Conservation (phyloP, 1,140 invertebrate genomes). For the Drosophila rufa region DNA sequence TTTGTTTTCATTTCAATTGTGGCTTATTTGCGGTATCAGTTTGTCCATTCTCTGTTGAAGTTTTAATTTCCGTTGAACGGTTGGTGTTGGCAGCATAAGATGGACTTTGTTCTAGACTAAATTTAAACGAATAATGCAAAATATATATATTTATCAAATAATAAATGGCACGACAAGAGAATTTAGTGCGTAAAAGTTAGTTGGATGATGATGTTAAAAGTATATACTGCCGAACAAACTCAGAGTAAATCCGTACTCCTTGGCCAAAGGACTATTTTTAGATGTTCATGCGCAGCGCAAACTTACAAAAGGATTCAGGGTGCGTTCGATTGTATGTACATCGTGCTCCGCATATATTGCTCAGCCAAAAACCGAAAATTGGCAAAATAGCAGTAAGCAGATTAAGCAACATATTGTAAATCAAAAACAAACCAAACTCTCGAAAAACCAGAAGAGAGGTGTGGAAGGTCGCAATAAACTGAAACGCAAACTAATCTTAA, state of each 20-base stretch:
- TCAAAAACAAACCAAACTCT: slow-evolving; percentile 49
- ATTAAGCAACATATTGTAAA: slow-evolving; percentile 58
- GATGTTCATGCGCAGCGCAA: slow-evolving; percentile 38
- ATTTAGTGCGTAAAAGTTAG: slow-evolving; percentile 69
- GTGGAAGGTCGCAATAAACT: slow-evolving; percentile 27
- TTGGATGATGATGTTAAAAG: slow-evolving; percentile 47
- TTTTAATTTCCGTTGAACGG: slow-evolving; percentile 47
- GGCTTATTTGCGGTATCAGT: slow-evolving; percentile 56
- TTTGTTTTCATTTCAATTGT: slow-evolving; percentile 64
- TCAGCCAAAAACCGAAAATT: slow-evolving; percentile 17
- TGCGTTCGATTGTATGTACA: slow-evolving; percentile 5
- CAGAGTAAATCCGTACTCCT: slow-evolving; percentile 35
- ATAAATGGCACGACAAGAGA: slow-evolving; percentile 41
- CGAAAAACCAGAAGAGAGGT: slow-evolving; percentile 19
- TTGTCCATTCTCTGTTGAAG: slow-evolving; percentile 29
- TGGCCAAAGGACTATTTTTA: slow-evolving; percentile 50
- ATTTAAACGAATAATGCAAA: slow-evolving; percentile 40
- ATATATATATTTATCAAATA: slow-evolving; percentile 50
- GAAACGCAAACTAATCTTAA: slow-evolving; percentile 43
- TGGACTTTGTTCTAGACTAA: slow-evolving; percentile 62
- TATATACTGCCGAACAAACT: slow-evolving; percentile 26
- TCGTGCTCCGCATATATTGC: slow-evolving; percentile 23
- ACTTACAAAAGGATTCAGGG: background rate
- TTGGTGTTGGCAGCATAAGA: slow-evolving; percentile 49
- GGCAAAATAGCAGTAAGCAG: slow-evolving; percentile 38